Evolutionary conservation across 2,113 vertebrate species (phyloP).

Genomic region (Polypterus bichir): DNA sequence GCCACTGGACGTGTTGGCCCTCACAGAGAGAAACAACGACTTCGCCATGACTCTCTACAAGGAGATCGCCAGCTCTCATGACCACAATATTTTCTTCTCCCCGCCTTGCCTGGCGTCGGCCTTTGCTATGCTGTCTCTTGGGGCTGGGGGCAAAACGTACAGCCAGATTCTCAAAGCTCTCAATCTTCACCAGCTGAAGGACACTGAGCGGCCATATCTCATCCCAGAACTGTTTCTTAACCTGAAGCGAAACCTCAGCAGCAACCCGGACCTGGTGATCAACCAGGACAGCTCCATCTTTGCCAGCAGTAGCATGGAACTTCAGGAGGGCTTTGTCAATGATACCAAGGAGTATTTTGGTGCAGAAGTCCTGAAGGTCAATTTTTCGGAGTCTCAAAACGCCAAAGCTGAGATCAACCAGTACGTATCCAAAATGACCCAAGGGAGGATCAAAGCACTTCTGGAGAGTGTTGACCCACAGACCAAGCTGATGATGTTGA

Average conservation of each 20-base stretch:
- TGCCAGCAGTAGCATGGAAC: constrained; percentile 40
- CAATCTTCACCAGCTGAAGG: constrained; percentile 43
- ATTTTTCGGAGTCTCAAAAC: constrained; percentile 48
- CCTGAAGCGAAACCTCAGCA: constrained; percentile 51
- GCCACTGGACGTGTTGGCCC: constrained; percentile 9
- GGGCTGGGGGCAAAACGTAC: constrained; percentile 45
- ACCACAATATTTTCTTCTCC: constrained; percentile 74
- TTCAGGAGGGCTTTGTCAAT: constrained; percentile 51
- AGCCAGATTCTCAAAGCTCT: constrained; percentile 53
- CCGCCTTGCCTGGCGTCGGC: constrained; percentile 63
- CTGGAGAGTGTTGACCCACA: constrained; percentile 47
- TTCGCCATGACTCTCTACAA: constrained; percentile 79
- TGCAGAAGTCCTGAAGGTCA: constrained; percentile 48
- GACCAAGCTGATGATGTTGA: constrained; percentile 58
- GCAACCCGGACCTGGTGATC: constrained; percentile 46
- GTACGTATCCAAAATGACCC: constrained; percentile 52
- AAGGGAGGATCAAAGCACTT: constrained; percentile 49
- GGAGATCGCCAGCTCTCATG: constrained; percentile 61
- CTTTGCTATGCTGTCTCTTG: constrained; percentile 53
- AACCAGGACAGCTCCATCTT: constrained; percentile 59
- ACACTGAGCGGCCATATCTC: constrained; percentile 21
- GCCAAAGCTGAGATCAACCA: constrained; percentile 56
- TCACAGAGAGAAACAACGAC: constrained; percentile 61
- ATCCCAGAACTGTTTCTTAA: constrained; percentile 59
- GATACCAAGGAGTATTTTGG: constrained; percentile 60